These are phyloP conservation scores for Apodemus speciosus DNA, from an alignment of 2,113 vertebrate genomes.

Conservation along the genomic window DNA sequence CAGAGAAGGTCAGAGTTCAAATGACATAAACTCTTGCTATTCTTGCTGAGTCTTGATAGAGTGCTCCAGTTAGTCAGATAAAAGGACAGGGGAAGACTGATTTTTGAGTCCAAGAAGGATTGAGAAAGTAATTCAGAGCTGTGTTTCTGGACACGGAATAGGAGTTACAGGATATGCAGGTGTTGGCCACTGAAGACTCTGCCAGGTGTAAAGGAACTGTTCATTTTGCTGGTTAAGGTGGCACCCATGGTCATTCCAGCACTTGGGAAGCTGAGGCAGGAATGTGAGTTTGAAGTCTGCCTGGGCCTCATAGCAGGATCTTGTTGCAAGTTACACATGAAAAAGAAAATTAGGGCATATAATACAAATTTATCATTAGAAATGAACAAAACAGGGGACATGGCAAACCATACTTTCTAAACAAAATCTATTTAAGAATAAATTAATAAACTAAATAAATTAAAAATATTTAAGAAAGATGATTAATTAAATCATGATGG, in stretches of 20 bases:
- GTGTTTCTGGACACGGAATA: not conserved
- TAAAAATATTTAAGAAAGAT: not conserved
- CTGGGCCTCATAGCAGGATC: not conserved
- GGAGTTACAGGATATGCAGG: not conserved
- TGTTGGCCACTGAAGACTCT: not conserved
- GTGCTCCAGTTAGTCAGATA: not conserved
- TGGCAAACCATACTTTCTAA: not conserved
- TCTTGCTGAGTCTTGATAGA: not conserved
- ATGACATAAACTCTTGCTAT: not conserved
- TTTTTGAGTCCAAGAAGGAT: not conserved
- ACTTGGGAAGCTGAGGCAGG: not conserved
- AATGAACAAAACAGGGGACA: conserved; percentile 13
- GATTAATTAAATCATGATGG: conserved; percentile 9
- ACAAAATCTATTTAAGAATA: conserved; percentile 16
- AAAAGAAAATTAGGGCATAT: not conserved
- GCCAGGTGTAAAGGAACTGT: not conserved
- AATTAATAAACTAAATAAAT: too few relatives aligned
- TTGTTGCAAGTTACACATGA: not conserved
- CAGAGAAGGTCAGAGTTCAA: not conserved
- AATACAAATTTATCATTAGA: not conserved
- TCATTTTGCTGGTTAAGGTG: not conserved
- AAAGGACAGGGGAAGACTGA: not conserved
- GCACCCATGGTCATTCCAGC: not conserved
- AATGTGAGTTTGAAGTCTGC: not conserved
- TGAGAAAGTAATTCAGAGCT: not conserved